These are phyloP conservation scores for Urocolius indicus DNA, from an alignment of 2,113 vertebrate genomes.

Conservation along the genomic window DNA sequence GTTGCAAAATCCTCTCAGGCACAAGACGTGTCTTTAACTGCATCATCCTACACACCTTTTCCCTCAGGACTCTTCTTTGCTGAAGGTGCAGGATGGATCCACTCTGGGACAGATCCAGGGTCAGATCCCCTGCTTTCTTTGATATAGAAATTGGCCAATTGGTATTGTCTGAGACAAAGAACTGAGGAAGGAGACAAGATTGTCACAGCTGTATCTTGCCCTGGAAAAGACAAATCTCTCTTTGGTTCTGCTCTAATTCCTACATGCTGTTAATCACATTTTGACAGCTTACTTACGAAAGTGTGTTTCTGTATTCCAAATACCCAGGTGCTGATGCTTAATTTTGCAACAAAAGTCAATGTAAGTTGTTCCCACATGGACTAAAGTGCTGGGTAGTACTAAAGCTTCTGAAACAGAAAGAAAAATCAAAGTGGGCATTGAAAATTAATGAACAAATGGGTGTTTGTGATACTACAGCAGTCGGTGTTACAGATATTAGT, in stretches of 20 bases:
- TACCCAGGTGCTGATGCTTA: neutral
- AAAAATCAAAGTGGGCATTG: conserved; percentile 3
- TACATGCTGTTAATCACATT: neutral
- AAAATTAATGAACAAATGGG: conserved; percentile 57
- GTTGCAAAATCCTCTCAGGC: neutral
- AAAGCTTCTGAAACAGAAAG: neutral
- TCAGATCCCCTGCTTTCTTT: neutral
- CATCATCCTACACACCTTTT: neutral
- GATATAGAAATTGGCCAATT: neutral
- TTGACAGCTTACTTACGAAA: conserved; percentile 14
- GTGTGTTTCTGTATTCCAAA: neutral
- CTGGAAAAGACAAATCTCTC: neutral
- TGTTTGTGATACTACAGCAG: conserved; percentile 3
- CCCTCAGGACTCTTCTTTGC: neutral
- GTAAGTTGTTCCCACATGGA: neutral
- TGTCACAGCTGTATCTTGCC: neutral
- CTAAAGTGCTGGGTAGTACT: conserved; percentile 23
- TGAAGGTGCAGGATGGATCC: neutral
- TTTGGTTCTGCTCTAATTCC: conserved; percentile 2
- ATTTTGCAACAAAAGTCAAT: neutral
- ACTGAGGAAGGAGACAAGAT: neutral
- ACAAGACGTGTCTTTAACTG: neutral
- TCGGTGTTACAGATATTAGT: neutral
- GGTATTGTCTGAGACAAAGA: neutral
- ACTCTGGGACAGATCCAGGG: neutral